Conservation (phyloP, 1,140 invertebrate species). For the Drosophila takahashii region DNA sequence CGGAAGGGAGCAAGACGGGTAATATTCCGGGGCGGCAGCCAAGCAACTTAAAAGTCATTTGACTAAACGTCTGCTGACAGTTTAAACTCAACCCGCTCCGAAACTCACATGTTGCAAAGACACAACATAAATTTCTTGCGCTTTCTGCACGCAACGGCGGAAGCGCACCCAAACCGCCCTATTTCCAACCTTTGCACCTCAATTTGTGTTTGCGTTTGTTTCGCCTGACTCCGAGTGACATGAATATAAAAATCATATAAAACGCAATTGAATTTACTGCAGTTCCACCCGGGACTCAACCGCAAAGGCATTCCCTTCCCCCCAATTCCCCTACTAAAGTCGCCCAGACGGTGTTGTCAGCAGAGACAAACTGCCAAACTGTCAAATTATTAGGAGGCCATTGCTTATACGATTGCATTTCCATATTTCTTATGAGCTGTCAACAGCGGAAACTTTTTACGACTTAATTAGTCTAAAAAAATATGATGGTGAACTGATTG, state of each 20-base stretch:
- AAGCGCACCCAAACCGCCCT: constrained; percentile 2
- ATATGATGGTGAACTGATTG: not conserved
- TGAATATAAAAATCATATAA: constrained; percentile 78
- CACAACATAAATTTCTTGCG: constrained; percentile 78
- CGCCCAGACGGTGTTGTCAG: constrained; percentile 2
- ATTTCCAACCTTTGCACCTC: constrained; percentile 48
- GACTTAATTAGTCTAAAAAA: constrained; percentile 70
- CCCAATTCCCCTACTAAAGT: not conserved
- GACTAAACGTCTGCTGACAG: constrained; percentile 76
- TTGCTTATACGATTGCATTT: constrained; percentile 49
- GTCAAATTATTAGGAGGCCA: constrained; percentile 75
- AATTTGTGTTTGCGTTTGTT: constrained; percentile 42
- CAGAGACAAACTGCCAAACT: constrained; percentile 43
- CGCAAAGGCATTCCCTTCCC: constrained; percentile 47
- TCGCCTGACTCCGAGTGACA: constrained; percentile 59
- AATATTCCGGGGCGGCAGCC: constrained; percentile 43
- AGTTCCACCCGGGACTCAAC: constrained; percentile 48
- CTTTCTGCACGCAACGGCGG: constrained; percentile 69
- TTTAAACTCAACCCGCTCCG: constrained; percentile 56
- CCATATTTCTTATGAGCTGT: constrained; percentile 70
- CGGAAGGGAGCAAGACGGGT: not conserved
- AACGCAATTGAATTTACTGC: constrained; percentile 82
- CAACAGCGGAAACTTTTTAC: constrained; percentile 67
- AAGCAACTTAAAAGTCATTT: constrained; percentile 80
- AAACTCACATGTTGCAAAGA: constrained; percentile 70